phyloP scores from a whole-genome alignment of 2,113 vertebrate species.

The Osmerus eperlanus region DNA sequence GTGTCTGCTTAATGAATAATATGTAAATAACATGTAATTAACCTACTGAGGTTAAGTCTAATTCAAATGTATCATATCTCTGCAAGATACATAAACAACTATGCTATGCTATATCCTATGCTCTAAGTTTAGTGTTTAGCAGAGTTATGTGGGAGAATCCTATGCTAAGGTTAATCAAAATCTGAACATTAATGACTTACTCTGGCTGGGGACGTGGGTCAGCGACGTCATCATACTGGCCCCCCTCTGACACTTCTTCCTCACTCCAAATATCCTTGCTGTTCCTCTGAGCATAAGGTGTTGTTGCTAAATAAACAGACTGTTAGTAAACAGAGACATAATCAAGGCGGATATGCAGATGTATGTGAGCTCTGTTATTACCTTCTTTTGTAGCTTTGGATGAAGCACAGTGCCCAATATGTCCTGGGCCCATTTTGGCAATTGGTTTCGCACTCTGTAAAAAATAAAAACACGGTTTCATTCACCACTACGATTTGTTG shows the following conservation, averaged over 20 bases:
- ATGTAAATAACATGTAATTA: not conserved
- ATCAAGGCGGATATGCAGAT: not conserved
- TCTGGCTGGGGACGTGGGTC: conserved; percentile 86
- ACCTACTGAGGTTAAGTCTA: not conserved
- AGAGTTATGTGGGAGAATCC: not conserved
- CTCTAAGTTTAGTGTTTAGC: not conserved
- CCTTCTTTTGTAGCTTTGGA: conserved; percentile 45
- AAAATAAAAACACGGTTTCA: not conserved
- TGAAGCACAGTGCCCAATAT: conserved; percentile 65
- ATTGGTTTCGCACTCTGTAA: conserved; percentile 36
- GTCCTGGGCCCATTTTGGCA: conserved; percentile 69
- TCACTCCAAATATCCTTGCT: conserved; percentile 82
- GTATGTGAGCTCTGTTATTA: conserved; percentile 36
- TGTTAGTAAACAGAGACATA: not conserved
- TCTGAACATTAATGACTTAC: conserved; percentile 66
- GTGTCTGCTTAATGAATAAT: too few species aligned
- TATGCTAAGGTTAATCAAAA: not conserved
- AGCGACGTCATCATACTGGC: conserved; percentile 78
- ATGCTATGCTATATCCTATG: not conserved
- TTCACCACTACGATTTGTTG: not conserved
- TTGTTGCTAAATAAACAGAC: not conserved
- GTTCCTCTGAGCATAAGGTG: conserved; percentile 51
- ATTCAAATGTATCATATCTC: not conserved
- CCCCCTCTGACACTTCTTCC: conserved; percentile 81
- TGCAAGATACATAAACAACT: too few species aligned